Conservation (phyloP, 2,888 invertebrate genomes). For the Carpatolechia fugitivella region DNA sequence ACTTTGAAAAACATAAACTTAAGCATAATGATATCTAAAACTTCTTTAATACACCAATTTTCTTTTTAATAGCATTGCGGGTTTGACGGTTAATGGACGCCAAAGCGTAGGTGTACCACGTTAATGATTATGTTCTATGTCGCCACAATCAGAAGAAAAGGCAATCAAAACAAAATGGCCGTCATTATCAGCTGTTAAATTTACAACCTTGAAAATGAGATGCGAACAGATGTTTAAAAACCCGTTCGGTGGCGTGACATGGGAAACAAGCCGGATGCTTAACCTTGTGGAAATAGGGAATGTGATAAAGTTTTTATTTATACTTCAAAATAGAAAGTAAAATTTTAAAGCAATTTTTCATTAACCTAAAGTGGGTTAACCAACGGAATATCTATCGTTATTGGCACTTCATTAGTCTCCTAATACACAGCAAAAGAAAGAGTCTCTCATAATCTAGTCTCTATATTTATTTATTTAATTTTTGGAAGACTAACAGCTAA, state of each 20-base stretch:
- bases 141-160: conserved; percentile 11
- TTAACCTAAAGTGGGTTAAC: neutral
- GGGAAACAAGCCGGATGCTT: conserved; percentile 16
- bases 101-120: neutral
- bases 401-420: too few species aligned
- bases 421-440: too few species aligned
- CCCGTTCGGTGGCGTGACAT: conserved; percentile 25
- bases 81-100: neutral
- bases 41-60: neutral
- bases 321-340: neutral
- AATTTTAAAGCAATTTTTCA: neutral
- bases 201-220: conserved; percentile 26
- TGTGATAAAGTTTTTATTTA: neutral
- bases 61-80: neutral
- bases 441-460: too few species aligned
- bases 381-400: too few species aligned
- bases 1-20: too few species aligned
- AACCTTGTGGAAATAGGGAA: conserved; percentile 2
- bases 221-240: conserved; percentile 28
- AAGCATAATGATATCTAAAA: too few species aligned
- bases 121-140: conserved; percentile 7
- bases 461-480: too few species aligned
- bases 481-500: too few species aligned
- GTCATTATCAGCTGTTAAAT: conserved; percentile 26
- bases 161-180: conserved; percentile 16